Conservation (phyloP, 2,113 vertebrate species). For the Casuarius casuarius region DNA sequence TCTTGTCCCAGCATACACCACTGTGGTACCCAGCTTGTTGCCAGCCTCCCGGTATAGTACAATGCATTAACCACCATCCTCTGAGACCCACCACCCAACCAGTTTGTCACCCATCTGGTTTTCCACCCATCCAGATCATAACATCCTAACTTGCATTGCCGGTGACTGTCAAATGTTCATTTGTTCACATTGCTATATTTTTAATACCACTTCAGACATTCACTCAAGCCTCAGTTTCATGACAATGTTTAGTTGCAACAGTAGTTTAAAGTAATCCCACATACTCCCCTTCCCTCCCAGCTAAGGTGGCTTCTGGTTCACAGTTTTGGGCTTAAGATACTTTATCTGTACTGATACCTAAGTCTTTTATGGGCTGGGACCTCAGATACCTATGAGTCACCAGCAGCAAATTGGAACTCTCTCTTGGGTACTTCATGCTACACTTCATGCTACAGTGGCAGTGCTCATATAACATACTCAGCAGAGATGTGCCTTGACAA, state of each 20-base stretch:
- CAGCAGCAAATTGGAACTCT: background rate
- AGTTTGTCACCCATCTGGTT: background rate
- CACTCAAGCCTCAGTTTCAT: background rate
- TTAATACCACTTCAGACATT: background rate
- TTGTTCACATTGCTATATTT: accelerated
- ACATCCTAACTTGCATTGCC: background rate
- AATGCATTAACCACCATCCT: background rate
- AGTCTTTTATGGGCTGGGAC: background rate
- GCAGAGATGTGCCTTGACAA: background rate
- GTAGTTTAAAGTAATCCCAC: background rate
- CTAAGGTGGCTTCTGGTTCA: background rate
- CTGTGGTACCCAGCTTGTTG: background rate
- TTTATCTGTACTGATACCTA: background rate
- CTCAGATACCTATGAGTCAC: background rate
- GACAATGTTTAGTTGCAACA: background rate
- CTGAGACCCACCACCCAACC: background rate
- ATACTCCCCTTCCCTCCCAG: background rate
- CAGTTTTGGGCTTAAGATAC: background rate
- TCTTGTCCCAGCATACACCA: background rate
- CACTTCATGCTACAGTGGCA: background rate
- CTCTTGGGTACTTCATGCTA: background rate
- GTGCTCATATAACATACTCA: background rate
- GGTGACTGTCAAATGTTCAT: background rate
- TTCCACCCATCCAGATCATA: background rate
- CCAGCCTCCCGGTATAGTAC: background rate